phyloP scores from a whole-genome alignment of 1,140 invertebrate species.

The Sycophila sp. region DNA sequence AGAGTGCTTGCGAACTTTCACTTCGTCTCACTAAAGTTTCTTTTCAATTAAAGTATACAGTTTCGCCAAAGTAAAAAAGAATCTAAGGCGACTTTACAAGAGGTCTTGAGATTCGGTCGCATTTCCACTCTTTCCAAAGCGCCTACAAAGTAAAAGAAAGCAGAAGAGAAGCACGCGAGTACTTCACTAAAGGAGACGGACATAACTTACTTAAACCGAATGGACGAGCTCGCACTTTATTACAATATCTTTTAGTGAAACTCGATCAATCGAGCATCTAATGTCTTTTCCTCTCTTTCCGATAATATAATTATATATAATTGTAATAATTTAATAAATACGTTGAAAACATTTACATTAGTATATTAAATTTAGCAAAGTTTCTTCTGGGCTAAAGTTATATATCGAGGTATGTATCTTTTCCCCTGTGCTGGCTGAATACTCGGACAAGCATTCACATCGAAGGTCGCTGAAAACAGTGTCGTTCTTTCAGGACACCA shows the following conservation, averaged over 20 bases:
- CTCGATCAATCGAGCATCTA: background rate
- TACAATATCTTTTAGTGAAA: background rate
- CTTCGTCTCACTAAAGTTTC: background rate
- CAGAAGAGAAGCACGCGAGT: background rate
- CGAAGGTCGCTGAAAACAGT: too few species aligned
- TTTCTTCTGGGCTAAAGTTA: too few species aligned
- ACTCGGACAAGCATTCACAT: too few species aligned
- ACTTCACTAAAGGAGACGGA: background rate
- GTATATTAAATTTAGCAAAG: too few species aligned
- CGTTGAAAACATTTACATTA: too few species aligned
- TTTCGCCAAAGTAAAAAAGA: background rate
- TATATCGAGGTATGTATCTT: too few species aligned
- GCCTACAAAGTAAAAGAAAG: too few species aligned
- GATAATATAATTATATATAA: too few species aligned
- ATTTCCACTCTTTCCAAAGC: background rate
- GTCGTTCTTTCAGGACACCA: too few species aligned
- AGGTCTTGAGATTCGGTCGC: background rate
- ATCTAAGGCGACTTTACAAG: background rate
- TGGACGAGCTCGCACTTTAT: background rate
- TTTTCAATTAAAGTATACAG: background rate
- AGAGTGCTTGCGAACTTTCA: too few species aligned
- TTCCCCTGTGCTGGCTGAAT: too few species aligned
- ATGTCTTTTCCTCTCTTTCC: background rate
- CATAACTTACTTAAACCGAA: background rate
- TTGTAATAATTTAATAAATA: too few species aligned